Percentiles rank a stretch among this genome's conserved stretches.
Conservation (phyloP, 2,888 invertebrate genomes). For the Caenorhabditis sp. region DNA sequence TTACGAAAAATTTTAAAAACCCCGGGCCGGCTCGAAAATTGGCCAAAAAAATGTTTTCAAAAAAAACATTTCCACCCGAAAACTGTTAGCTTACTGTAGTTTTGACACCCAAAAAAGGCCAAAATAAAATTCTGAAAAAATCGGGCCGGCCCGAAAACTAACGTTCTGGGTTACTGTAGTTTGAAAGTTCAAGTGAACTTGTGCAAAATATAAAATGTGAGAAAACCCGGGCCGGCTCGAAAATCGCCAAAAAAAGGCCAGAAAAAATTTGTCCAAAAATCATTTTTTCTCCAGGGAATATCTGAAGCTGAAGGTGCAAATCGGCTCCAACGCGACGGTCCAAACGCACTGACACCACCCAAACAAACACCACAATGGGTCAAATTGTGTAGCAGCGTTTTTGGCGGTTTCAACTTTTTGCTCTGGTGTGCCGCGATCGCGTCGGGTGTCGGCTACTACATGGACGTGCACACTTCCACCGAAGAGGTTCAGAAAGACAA, state of each 20-base stretch:
- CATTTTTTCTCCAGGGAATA: conserved; percentile 19
- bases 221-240: no score
- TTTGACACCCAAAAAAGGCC: no score
- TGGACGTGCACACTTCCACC: conserved; percentile 49
- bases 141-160: no score
- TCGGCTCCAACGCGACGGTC: conserved; percentile 45
- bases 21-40: background rate
- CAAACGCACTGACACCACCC: conserved; percentile 90
- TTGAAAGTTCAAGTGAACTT: no score
- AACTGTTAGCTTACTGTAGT: no score
- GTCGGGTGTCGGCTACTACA: conserved; percentile 53
- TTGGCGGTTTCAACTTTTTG: conserved; percentile 90
- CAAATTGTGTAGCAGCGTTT: conserved; percentile 95
- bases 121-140: no score
- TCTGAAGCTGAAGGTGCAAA: conserved; percentile 35
- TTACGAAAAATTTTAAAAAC: conserved; percentile 1
- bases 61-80: no score
- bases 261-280: no score
- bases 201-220: no score
- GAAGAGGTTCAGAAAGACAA: conserved; percentile 71
- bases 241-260: no score
- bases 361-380: conserved; percentile 97
- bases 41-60: no score
- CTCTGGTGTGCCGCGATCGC: conserved; percentile 77
- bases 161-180: no score